Conservation (phyloP, 2,113 vertebrate species). For the Dendropsophus ebraccatus region DNA sequence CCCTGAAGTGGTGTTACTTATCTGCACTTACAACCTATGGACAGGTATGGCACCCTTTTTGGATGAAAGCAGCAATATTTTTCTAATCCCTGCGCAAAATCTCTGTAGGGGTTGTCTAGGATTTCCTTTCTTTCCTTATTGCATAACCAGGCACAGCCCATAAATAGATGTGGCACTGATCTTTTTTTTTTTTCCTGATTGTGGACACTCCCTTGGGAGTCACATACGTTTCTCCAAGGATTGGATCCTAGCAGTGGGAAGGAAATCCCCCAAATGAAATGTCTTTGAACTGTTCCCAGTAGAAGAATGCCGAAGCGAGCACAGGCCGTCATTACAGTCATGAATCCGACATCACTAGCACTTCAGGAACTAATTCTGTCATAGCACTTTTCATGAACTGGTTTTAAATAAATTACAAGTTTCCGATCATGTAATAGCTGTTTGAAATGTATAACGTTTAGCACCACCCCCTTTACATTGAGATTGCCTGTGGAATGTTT, state of each 20-base stretch:
- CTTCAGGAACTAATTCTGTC: slow-evolving; percentile 11
- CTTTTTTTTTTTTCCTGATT: no score
- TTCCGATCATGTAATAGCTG: slow-evolving; percentile 27
- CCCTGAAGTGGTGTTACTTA: no score
- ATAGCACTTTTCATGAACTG: background rate
- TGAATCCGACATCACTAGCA: slow-evolving; percentile 4
- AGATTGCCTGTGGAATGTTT: background rate
- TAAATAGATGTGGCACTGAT: no score
- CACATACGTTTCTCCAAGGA: background rate
- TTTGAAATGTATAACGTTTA: background rate
- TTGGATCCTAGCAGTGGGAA: background rate
- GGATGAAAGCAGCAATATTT: no score
- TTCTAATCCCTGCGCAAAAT: no score
- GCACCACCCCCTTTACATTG: background rate
- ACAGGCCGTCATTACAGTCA: background rate
- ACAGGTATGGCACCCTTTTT: no score
- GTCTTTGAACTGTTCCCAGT: background rate
- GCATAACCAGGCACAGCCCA: no score
- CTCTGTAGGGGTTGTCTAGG: no score
- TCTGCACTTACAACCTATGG: no score
- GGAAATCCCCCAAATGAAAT: background rate
- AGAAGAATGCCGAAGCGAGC: background rate
- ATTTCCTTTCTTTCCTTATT: no score
- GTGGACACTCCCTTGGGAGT: background rate
- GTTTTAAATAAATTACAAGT: background rate